Evolutionary conservation across 2,888 invertebrate genomes (phyloP).

Genomic region (Vanessa cardui): DNA sequence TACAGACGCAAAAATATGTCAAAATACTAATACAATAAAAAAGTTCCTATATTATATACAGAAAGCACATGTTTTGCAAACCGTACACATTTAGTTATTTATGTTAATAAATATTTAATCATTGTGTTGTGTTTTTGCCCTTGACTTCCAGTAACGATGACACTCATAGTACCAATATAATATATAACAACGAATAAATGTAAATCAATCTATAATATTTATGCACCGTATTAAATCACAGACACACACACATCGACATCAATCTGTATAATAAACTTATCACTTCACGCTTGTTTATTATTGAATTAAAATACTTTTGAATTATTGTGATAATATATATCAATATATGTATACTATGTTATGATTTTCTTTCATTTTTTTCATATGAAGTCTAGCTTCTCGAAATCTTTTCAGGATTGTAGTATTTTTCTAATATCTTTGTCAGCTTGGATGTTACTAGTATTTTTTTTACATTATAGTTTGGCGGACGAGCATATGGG

Average conservation of each 20-base stretch:
- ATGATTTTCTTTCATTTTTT: no score
- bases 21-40: no score
- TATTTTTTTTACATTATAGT: no score
- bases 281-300: neutral
- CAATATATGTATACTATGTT: no score
- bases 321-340: neutral
- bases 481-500: no score
- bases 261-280: neutral
- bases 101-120: neutral
- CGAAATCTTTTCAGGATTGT: no score
- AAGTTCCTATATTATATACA: no score
- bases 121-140: constrained; percentile 1
- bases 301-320: constrained; percentile 3
- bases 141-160: neutral
- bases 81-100: neutral
- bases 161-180: neutral
- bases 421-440: no score
- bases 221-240: neutral
- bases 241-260: neutral
- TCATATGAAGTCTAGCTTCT: no score
- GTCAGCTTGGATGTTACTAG: no score
- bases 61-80: neutral
- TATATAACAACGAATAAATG: neutral
- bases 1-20: no score
- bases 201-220: neutral